Evolutionary conservation across 1,140 invertebrate species (phyloP), one percentile per base, ranked within the genome.

Genomic region (Temnothorax curvispinosus): DNA sequence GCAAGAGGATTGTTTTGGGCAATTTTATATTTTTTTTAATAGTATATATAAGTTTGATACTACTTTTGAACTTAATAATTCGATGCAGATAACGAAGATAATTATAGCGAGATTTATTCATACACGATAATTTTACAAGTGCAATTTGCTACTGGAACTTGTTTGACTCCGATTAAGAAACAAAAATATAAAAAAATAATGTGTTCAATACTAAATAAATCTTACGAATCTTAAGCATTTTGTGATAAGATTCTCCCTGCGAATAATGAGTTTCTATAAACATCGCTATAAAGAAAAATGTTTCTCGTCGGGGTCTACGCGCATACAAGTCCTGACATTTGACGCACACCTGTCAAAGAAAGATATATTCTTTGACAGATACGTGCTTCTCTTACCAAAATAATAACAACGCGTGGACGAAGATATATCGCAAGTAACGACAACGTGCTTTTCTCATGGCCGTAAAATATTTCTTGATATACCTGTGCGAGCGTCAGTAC

Each of bases 351-450:
- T 35, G n/a, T 35, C 41, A 44, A 80, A 67, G 50, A 54, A 76
- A 58, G 27, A 69, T 60, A n/a, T 21, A 27, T 58, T 35, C 65
- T 21, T 56, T 27, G 54, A 78, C 54, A 81, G 35, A 69, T 72
- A 32, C 8, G 62, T n/a, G 44, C 44, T 21, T 21, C 1, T 3
- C 38, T 69, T 54, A 52, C 38, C 74, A 64, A 89, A 50, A 74
- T 86, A 62, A 81, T 71, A 44, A 11, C 15, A 9, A 18, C 50
- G 56, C 32, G 58, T 58, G 47, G 41, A 87, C 50, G 38, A 76
- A 84, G 85, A 89, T 64, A 87, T 60, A 77, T 77, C 54, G 56
- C 69, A 35, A 52, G 6, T 74, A 13, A 67, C 21, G 50, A 56
- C 27, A 67, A 56, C 71, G 38, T 11, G n/a, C 15, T 60, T n/a